Conservation (phyloP, 2,888 invertebrate genomes). For the Carpatolechia fugitivella region DNA sequence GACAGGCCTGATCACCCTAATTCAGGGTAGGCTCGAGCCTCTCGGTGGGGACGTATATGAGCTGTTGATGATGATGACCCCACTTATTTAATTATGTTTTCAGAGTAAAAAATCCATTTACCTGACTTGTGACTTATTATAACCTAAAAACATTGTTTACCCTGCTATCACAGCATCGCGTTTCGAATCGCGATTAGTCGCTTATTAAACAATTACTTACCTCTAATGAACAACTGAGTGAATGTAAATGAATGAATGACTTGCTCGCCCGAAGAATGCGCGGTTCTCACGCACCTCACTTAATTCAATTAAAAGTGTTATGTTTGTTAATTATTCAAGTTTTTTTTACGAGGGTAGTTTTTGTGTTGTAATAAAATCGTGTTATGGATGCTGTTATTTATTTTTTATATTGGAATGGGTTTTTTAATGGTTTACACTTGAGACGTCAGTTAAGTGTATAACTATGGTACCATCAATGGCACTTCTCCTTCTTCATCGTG, state of each 20-base stretch:
- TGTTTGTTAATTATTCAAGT: conserved; percentile 9
- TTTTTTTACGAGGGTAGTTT: background rate
- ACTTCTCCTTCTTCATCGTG: too few relatives aligned
- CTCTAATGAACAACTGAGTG: conserved; percentile 17
- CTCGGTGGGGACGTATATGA: too few relatives aligned
- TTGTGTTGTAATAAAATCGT: background rate
- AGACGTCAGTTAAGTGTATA: too few relatives aligned
- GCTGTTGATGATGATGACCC: too few relatives aligned
- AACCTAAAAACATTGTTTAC: conserved; percentile 13
- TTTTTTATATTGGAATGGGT: background rate
- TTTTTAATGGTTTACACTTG: background rate
- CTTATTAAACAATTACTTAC: conserved; percentile 62
- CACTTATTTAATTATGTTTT: too few relatives aligned
- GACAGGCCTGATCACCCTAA: too few relatives aligned
- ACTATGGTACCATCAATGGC: too few relatives aligned
- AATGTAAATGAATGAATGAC: conserved; percentile 30
- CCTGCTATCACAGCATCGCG: conserved; percentile 32
- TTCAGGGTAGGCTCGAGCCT: too few relatives aligned
- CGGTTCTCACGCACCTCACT: conserved; percentile 37
- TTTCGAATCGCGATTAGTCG: conserved; percentile 56
- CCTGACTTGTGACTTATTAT: too few relatives aligned
- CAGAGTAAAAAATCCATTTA: too few relatives aligned
- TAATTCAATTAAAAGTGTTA: conserved; percentile 19
- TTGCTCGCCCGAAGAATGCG: conserved; percentile 21
- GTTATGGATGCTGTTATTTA: background rate